Base-by-base conservation (phyloP, 2,113 vertebrate species). In the Thalassoma bifasciatum region DNA sequence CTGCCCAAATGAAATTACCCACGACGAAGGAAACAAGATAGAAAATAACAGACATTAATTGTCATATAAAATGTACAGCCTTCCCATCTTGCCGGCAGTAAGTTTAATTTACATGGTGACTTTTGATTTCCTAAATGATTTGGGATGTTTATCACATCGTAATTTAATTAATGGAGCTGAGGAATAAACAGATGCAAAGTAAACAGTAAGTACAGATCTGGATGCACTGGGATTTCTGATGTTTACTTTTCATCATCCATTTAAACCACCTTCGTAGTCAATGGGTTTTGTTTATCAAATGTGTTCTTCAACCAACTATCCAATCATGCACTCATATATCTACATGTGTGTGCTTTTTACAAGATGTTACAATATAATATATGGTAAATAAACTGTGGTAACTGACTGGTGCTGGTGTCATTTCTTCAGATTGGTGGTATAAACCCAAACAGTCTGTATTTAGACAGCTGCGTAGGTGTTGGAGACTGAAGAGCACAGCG, bases 371-470 rank as follows among this genome's bases (percentile, higher is more conserved):
- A 83, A 66, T 70, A 72, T 86, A 83, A 72, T 77, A 86, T 84
- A 73, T 86, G 75, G 81, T 79, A 82, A 89, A 91, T 89, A 89
- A 91, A 88, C 76, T 74, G 85, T 90, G 86, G 72, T 89, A 87
- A 83, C 87, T 75, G 57, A 86, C 52, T 67, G 66, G 61, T 66
- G 52, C 78, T 67, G 13, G 69, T 75, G 77, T 86, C 63, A 51
- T 80, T 86, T 63, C 70, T 85, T 59, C 49, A 26, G 30, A 79
- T 71, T 74, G 14, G 38, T 49, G 62, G 57, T 40, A 75, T 46
- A 16, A 75, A 61, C 44, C 53, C 50, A 49, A 83, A 73, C 78
- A 57, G 64, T 65, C 70, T 68, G 60, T 60, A 53, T 79, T 71
- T 66, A 72, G 69, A 79, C 77, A 53, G 49, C 52, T 64, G 72